These are phyloP conservation scores for Albula goreensis DNA, from an alignment of 2,113 vertebrate genomes.

Conservation along the genomic window DNA sequence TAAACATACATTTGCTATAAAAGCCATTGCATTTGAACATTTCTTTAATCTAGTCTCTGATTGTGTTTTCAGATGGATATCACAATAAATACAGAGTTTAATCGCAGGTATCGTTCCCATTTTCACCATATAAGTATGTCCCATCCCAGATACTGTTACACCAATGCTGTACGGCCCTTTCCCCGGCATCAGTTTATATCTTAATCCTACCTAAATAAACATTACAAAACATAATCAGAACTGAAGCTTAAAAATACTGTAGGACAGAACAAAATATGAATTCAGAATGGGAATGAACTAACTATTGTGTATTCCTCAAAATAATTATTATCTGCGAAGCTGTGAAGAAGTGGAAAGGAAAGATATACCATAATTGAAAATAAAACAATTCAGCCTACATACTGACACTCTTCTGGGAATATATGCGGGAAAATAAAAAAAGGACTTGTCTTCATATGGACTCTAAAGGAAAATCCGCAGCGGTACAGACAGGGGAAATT, in stretches of 20 bases:
- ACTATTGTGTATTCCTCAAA: conserved; percentile 18
- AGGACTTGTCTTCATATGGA: neutral
- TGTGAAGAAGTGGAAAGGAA: conserved; percentile 15
- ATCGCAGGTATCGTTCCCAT: conserved; percentile 69
- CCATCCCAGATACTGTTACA: conserved; percentile 57
- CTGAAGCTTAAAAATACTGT: conserved; percentile 71
- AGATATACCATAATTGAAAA: neutral
- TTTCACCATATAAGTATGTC: conserved; percentile 59
- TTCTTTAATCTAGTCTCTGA: conserved; percentile 75
- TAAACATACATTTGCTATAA: conserved; percentile 97
- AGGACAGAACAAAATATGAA: conserved; percentile 62
- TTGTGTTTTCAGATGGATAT: conserved; percentile 84
- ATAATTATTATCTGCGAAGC: conserved; percentile 34
- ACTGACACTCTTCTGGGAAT: conserved; percentile 2
- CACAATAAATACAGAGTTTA: conserved; percentile 93
- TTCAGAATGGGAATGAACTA: conserved; percentile 45
- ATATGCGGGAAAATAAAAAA: neutral
- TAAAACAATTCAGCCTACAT: neutral
- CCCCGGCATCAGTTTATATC: conserved; percentile 60
- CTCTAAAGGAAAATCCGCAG: neutral
- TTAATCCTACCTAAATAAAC: conserved; percentile 60
- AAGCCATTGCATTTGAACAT: conserved; percentile 83
- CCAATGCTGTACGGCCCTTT: conserved; percentile 59
- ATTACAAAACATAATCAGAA: conserved; percentile 64
- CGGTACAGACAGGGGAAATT: neutral